Conservation (phyloP, 1,140 invertebrate species). For the Palaemon carinicauda region DNA sequence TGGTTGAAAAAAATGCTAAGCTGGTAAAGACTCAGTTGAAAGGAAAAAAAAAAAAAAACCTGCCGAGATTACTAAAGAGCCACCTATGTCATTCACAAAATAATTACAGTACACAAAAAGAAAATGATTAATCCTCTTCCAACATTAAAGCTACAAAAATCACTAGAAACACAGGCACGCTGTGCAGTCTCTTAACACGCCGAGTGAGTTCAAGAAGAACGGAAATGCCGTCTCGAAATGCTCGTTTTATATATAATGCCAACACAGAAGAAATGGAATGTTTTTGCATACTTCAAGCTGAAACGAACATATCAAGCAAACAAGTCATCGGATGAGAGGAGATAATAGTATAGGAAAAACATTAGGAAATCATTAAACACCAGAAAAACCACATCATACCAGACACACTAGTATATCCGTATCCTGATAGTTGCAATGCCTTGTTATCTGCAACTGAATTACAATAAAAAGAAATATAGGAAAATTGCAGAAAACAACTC, state of each 20-base stretch:
- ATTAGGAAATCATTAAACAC: background rate
- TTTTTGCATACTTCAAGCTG: background rate
- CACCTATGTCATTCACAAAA: too few species aligned
- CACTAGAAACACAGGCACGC: too few species aligned
- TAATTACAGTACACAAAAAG: too few species aligned
- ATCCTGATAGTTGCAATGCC: slow-evolving; percentile 14
- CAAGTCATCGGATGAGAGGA: background rate
- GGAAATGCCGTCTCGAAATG: background rate
- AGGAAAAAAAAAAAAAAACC: too few species aligned
- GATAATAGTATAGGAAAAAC: background rate
- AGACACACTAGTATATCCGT: slow-evolving; percentile 37
- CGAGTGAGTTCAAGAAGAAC: background rate
- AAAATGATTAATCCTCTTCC: too few species aligned
- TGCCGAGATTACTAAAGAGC: too few species aligned
- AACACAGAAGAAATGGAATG: slow-evolving; percentile 12
- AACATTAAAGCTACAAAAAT: too few species aligned
- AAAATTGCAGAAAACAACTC: background rate
- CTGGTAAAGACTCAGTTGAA: too few species aligned
- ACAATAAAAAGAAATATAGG: background rate
- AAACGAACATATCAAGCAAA: background rate
- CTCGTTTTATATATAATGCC: background rate
- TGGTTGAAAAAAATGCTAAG: too few species aligned
- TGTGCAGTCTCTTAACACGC: too few species aligned
- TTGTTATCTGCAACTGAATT: background rate
- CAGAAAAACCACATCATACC: too few species aligned